Conservation (phyloP, 1,140 invertebrate genomes). For the Dufourea novaeangliae region DNA sequence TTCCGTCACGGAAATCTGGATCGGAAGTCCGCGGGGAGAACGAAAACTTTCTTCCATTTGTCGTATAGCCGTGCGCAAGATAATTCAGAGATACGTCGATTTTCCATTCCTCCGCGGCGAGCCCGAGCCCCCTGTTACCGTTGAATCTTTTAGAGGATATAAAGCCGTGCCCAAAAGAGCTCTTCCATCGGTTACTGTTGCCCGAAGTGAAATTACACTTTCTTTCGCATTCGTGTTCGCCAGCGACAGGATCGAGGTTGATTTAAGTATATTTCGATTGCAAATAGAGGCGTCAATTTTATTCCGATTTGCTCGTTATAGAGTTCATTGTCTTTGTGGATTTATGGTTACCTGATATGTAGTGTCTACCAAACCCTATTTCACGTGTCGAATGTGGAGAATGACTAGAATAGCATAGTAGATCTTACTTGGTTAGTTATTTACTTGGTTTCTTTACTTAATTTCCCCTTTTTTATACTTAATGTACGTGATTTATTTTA, state of each 20-base stretch:
- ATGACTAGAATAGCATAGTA: too few relatives aligned
- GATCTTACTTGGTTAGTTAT: too few relatives aligned
- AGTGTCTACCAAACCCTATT: too few relatives aligned
- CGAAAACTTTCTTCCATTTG: constrained; percentile 58
- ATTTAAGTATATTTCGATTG: too few relatives aligned
- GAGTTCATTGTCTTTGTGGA: too few relatives aligned
- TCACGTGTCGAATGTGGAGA: too few relatives aligned
- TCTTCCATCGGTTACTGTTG: constrained; percentile 22
- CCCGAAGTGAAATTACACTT: constrained; percentile 40
- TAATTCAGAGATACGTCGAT: constrained; percentile 45
- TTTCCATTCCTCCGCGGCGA: constrained; percentile 55
- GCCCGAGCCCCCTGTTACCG: constrained; percentile 16
- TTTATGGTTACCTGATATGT: too few relatives aligned
- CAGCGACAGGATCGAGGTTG: neutral
- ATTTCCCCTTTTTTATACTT: too few relatives aligned
- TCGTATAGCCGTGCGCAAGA: constrained; percentile 56
- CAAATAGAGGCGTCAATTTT: too few relatives aligned
- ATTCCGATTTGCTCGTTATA: too few relatives aligned
- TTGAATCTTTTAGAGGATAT: constrained; percentile 60
- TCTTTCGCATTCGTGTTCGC: neutral
- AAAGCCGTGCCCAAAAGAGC: constrained; percentile 53
- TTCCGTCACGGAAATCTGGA: constrained; percentile 53
- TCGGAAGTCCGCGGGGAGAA: constrained; percentile 58
- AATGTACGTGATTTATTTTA: too few relatives aligned
- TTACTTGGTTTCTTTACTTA: too few relatives aligned